Evolutionary conservation across 2,888 invertebrate genomes (phyloP).

Genomic region (Timema podura): DNA sequence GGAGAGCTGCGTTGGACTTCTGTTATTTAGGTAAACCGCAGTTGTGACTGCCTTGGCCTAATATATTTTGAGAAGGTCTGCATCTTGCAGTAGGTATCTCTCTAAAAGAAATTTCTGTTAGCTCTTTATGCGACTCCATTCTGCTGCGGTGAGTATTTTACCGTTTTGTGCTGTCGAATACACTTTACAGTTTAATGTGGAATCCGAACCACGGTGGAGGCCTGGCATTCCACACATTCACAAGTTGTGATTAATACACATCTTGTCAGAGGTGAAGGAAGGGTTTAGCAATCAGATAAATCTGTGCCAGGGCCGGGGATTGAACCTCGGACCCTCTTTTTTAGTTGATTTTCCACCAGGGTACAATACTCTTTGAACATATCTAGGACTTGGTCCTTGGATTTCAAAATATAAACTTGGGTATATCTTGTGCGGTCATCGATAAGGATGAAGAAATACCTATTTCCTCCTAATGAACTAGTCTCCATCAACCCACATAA

Average conservation of each 20-base stretch:
- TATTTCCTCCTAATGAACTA: not conserved
- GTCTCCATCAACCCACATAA: not conserved
- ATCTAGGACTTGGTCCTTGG: not conserved
- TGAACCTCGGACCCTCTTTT: not conserved
- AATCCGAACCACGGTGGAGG: no score
- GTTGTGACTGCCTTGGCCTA: slow-evolving; percentile 3
- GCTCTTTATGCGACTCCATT: not conserved
- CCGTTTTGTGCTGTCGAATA: no score
- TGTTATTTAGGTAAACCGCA: not conserved
- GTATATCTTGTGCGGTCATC: not conserved
- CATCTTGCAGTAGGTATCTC: not conserved
- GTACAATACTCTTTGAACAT: slow-evolving; percentile 4
- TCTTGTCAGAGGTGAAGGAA: no score
- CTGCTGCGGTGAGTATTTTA: not conserved
- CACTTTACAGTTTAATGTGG: no score
- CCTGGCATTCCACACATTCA: no score
- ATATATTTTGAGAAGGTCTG: not conserved
- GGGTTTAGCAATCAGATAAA: not conserved
- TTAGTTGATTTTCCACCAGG: not conserved
- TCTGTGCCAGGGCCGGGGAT: not conserved
- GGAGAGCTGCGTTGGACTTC: not conserved
- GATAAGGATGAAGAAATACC: not conserved
- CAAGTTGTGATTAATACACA: no score
- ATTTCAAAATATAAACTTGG: not conserved
- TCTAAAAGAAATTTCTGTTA: not conserved